Base-by-base conservation (phyloP, 2,113 vertebrate species). In the Euleptes europaea region DNA sequence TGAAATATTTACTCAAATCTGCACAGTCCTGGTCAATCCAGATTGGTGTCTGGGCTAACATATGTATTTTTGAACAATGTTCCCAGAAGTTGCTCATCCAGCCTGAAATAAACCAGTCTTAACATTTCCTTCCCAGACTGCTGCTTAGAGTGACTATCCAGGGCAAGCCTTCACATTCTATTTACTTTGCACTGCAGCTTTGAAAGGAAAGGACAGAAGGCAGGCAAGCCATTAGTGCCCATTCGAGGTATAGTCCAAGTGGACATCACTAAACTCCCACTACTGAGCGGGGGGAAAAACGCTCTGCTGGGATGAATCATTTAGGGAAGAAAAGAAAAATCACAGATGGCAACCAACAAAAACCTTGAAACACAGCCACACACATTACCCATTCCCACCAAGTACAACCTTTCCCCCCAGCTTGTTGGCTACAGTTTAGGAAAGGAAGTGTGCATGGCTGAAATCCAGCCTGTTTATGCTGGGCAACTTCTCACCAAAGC, bases 341-440 rank as follows among this genome's bases (percentile, higher is more conserved):
- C 74, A 69, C 74, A 77, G 83, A 84, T 84, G 74, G 81, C 38
- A 23, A 84, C 47, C 63, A 77, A 54, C 44, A 69, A 84, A 51
- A 84, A 69, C 10, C 35, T 69, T 31, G 65, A 28, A 69, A 51
- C 35, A 78, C 3, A 54, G 63, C 73, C 74, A 77, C 47, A 54
- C 44, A 66, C 9, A 67, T 54, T 69, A n/a, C 83, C 65, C 28
- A n/a, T 14, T 77, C 31, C 44, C 17, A 69, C 83, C 63, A 69
- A 69, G 15, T 17, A n/a, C 33, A 84, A 77, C 44, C 14, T 77
- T 69, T 77, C 70, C 69, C 44, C 47, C 63, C 47, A 67, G 65
- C 47, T 84, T 84, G 74, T 77, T 77, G 44, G 26, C 83, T 84
- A 38, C 35, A 8, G 74, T 11, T 23, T 67, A 76, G 82, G 72